Percentiles rank a stretch among this genome's conserved stretches.
These are phyloP conservation scores for Phylloscopus trochiloides DNA, from an alignment of 2,113 vertebrate genomes.

Conservation along the genomic window DNA sequence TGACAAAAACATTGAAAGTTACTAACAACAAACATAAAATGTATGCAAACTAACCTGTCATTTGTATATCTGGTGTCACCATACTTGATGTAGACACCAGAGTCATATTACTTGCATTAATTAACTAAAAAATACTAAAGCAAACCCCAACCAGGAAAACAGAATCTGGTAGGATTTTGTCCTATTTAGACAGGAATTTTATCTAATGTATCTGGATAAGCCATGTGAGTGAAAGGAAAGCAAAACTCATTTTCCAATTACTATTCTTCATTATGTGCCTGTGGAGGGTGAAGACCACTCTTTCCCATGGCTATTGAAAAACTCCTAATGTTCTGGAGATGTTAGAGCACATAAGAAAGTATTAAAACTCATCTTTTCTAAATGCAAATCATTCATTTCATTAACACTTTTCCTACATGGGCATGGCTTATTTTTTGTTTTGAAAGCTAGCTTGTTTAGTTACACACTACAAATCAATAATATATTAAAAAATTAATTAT, in stretches of 20 bases:
- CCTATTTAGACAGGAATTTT: background rate
- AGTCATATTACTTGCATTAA: background rate
- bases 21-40: background rate
- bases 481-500: background rate
- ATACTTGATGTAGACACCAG: background rate
- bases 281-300: background rate
- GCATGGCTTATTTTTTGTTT: background rate
- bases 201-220: background rate
- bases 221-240: accelerated
- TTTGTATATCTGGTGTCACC: background rate
- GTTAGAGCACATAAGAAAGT: background rate
- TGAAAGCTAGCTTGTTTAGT: background rate
- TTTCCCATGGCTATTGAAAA: background rate
- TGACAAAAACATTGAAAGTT: background rate
- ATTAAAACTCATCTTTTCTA: background rate
- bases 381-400: background rate
- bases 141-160: background rate
- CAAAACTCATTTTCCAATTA: accelerated
- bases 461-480: background rate
- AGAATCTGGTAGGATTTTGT: background rate
- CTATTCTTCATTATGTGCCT: background rate
- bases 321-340: background rate
- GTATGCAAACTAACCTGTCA: background rate
- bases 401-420: background rate
- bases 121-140: background rate